Conservation (phyloP, 2,113 vertebrate species). For the Pomatorhinus ruficollis region DNA sequence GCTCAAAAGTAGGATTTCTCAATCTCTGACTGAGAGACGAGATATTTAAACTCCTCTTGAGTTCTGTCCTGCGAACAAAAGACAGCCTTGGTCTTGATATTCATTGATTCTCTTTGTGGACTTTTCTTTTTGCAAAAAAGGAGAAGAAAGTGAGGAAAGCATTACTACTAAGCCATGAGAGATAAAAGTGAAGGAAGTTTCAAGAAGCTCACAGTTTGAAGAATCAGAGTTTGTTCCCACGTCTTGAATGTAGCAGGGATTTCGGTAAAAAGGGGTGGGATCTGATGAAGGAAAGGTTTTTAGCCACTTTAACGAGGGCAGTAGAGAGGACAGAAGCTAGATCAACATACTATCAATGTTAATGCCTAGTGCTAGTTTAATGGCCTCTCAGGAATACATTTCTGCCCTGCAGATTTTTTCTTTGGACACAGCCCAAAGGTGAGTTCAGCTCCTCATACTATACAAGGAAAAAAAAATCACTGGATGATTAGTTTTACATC, state of each 20-base stretch:
- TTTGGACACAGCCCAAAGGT: slow-evolving; percentile 40
- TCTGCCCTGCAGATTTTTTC: neutral
- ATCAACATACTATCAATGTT: neutral
- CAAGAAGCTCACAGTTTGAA: neutral
- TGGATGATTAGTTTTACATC: neutral
- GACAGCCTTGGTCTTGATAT: neutral
- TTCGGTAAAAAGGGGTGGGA: neutral
- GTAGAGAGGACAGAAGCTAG: slow-evolving; percentile 17
- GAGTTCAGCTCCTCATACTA: neutral
- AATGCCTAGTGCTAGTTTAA: neutral
- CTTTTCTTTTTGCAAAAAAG: neutral
- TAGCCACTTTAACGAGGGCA: neutral
- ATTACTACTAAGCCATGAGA: neutral
- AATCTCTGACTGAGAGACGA: neutral
- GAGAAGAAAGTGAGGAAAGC: neutral
- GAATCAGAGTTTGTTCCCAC: neutral
- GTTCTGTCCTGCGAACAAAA: neutral
- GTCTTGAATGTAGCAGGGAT: neutral
- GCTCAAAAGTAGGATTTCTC: neutral
- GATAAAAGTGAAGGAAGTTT: neutral
- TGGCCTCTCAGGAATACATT: neutral
- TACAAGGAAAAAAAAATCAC: slow-evolving; percentile 22
- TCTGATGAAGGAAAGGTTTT: neutral
- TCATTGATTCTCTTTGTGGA: neutral
- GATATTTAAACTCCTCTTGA: neutral